Evolutionary conservation across 2,113 vertebrate species (phyloP).

Genomic region (Herpetotheres cachinnans): DNA sequence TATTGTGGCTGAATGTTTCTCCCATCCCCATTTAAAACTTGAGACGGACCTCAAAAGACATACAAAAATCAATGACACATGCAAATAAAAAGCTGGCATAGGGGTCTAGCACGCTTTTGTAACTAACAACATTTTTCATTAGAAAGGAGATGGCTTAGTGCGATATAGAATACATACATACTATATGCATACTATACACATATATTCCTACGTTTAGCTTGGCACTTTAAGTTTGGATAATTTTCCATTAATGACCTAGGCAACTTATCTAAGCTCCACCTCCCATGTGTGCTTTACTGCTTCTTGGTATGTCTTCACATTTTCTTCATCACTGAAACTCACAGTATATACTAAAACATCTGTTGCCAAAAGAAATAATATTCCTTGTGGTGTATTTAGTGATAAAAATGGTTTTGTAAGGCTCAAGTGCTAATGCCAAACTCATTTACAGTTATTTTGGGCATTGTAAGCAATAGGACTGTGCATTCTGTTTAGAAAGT

Average conservation of each 20-base stretch:
- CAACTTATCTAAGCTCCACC: not conserved
- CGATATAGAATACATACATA: too few relatives aligned
- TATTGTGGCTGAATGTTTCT: not conserved
- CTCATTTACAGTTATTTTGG: constrained; percentile 26
- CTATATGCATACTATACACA: not conserved
- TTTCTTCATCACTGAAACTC: constrained; percentile 17
- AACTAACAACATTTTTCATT: not conserved
- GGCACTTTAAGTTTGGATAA: not conserved
- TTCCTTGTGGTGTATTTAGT: constrained; percentile 1
- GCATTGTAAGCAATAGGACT: not conserved
- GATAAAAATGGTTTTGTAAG: not conserved
- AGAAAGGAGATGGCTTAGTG: not conserved
- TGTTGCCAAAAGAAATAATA: constrained; percentile 20
- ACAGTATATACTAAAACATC: not conserved
- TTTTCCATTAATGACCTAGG: not conserved
- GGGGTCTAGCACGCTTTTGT: not conserved
- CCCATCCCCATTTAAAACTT: not conserved
- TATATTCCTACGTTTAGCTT: not conserved
- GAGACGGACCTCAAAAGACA: not conserved
- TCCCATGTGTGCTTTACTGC: not conserved
- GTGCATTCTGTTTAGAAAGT: not conserved
- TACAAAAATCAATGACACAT: not conserved
- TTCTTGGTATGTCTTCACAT: not conserved
- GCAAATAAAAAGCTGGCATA: not conserved
- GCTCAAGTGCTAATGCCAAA: not conserved